Evolutionary conservation across 1,140 invertebrate species (phyloP).

Genomic region (Sycophaga agraensis): DNA sequence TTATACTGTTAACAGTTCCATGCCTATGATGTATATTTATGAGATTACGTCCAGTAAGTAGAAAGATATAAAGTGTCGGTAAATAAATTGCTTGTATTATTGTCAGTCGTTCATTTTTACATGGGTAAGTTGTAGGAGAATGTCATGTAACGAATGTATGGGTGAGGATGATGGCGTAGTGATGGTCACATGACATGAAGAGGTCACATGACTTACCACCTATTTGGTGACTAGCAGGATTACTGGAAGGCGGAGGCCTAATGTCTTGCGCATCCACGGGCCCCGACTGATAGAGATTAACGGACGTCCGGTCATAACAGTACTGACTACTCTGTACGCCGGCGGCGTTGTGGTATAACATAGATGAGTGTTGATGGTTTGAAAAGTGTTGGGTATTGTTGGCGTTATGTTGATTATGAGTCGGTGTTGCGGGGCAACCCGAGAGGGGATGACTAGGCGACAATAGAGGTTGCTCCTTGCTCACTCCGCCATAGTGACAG

Average conservation of each 20-base stretch:
- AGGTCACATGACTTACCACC: slow-evolving; percentile 64
- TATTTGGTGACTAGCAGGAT: slow-evolving; percentile 60
- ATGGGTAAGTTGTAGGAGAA: background rate
- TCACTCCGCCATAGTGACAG: slow-evolving; percentile 56
- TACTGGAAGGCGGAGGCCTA: slow-evolving; percentile 50
- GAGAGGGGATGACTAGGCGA: slow-evolving; percentile 62
- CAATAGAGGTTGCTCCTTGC: slow-evolving; percentile 55
- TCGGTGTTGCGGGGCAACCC: slow-evolving; percentile 48
- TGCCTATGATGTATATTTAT: slow-evolving; percentile 1
- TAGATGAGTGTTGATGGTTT: slow-evolving; percentile 55
- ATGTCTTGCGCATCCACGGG: slow-evolving; percentile 58
- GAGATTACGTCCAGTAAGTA: background rate
- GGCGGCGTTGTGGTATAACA: slow-evolving; percentile 58
- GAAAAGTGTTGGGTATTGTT: slow-evolving; percentile 56
- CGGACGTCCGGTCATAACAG: slow-evolving; percentile 64
- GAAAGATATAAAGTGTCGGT: background rate
- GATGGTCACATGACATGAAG: slow-evolving; percentile 56
- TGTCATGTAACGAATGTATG: slow-evolving; percentile 4
- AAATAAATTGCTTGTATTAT: background rate
- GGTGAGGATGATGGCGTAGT: slow-evolving; percentile 31
- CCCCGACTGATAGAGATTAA: slow-evolving; percentile 60
- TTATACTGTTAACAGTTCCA: slow-evolving; percentile 7
- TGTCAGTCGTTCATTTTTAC: background rate
- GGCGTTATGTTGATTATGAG: slow-evolving; percentile 54
- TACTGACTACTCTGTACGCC: slow-evolving; percentile 61